Conservation (phyloP, 2,113 vertebrate genomes). For the Verasper variegatus region DNA sequence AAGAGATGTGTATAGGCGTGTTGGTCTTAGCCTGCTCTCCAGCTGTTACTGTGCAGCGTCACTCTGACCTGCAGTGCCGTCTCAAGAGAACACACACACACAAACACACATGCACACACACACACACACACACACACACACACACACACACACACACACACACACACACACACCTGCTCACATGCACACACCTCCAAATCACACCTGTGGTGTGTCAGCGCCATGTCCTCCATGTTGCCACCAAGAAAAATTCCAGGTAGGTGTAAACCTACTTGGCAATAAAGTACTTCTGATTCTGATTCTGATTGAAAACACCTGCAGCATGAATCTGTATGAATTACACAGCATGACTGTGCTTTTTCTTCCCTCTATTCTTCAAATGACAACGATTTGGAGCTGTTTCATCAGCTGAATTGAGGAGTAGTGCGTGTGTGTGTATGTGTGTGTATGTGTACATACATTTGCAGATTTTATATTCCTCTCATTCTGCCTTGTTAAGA, state of each 20-base stretch:
- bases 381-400: neutral
- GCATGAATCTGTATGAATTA: neutral
- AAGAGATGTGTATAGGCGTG: slow-evolving; percentile 50
- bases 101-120: neutral
- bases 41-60: slow-evolving; percentile 50
- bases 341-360: neutral
- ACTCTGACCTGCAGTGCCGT: neutral
- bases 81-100: neutral
- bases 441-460: neutral
- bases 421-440: neutral
- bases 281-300: too few species aligned
- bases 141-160: neutral
- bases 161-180: neutral
- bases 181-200: slow-evolving; percentile 22
- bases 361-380: neutral
- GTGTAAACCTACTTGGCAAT: too few species aligned
- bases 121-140: neutral
- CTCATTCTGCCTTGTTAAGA: neutral
- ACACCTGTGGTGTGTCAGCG: slow-evolving; percentile 21
- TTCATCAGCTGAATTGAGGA: neutral
- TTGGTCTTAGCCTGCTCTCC: slow-evolving; percentile 41
- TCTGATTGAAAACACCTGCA: slow-evolving; percentile 42
- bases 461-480: neutral
- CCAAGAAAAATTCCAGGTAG: too few species aligned
- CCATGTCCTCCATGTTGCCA: neutral